Evolutionary conservation across 2,888 invertebrate genomes (phyloP).

Genomic region (Epicampocera succincta): DNA sequence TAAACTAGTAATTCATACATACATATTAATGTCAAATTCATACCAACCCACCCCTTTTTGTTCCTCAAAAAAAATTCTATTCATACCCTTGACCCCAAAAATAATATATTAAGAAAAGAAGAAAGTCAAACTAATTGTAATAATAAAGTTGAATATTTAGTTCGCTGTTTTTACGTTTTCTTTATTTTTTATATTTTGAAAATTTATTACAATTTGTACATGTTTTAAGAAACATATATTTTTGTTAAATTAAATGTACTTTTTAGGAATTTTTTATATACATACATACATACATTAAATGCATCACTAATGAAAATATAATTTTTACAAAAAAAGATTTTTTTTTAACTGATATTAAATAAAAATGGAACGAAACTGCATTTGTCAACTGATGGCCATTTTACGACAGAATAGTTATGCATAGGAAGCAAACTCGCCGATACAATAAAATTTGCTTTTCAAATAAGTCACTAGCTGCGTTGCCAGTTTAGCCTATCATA

Average conservation of each 20-base stretch:
- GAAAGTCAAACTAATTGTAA: slow-evolving; percentile 30
- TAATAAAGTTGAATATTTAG: slow-evolving; percentile 43
- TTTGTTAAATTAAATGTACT: neutral
- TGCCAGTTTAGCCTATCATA: too few relatives aligned
- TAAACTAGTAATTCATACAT: slow-evolving; percentile 40
- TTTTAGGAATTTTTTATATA: neutral
- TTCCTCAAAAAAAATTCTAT: slow-evolving; percentile 37
- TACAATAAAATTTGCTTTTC: too few relatives aligned
- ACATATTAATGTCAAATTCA: slow-evolving; percentile 1
- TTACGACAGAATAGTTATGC: too few relatives aligned
- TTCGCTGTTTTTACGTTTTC: slow-evolving; percentile 24
- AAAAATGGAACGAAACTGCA: too few relatives aligned
- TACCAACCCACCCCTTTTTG: slow-evolving; percentile 22
- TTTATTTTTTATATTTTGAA: slow-evolving; percentile 40
- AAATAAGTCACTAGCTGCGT: too few relatives aligned
- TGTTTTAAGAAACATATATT: slow-evolving; percentile 9
- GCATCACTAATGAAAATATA: neutral
- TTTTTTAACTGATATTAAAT: too few relatives aligned
- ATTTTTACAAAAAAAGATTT: too few relatives aligned
- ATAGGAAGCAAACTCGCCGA: too few relatives aligned
- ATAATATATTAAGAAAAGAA: slow-evolving; percentile 27
- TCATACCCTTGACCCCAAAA: slow-evolving; percentile 11
- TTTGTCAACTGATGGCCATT: too few relatives aligned
- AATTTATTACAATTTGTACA: slow-evolving; percentile 36
- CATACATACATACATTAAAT: too few relatives aligned